Evolutionary conservation across 2,113 vertebrate species (phyloP).

Genomic region (Dromiciops gliroides): DNA sequence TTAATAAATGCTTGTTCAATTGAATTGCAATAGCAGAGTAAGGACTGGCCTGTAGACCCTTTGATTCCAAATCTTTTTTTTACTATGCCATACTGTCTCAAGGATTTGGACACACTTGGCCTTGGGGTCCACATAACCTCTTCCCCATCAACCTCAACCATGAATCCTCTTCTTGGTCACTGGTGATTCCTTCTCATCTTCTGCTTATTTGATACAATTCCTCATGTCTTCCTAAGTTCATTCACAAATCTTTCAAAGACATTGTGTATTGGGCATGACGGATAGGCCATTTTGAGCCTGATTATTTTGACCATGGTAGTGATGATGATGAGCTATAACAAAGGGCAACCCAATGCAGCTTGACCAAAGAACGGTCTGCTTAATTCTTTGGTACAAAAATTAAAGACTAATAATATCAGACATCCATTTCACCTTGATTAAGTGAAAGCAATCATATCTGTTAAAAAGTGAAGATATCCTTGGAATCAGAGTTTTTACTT

Average conservation of each 20-base stretch:
- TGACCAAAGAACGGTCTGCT: not conserved
- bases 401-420: not conserved
- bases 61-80: too few relatives aligned
- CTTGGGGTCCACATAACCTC: not conserved
- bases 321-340: too few relatives aligned
- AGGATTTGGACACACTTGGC: not conserved
- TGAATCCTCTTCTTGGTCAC: not conserved
- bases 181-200: not conserved
- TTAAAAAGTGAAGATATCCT: not conserved
- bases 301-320: not conserved
- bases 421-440: not conserved
- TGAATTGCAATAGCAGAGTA: not conserved
- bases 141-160: not conserved
- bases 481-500: not conserved
- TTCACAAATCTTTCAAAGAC: too few relatives aligned
- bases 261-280: not conserved
- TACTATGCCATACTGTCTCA: too few relatives aligned
- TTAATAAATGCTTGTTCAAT: not conserved
- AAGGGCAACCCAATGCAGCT: not conserved
- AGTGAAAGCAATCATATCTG: not conserved
- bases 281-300: not conserved
- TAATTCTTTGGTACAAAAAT: not conserved
- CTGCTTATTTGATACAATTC: not conserved
- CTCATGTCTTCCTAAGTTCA: not conserved
- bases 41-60: too few relatives aligned